A percentile compares a stretch with the other conserved stretches of the same genome.
phyloP scores from a whole-genome alignment of 1,140 invertebrate genomes.

The Schlechtendalia chinensis region DNA sequence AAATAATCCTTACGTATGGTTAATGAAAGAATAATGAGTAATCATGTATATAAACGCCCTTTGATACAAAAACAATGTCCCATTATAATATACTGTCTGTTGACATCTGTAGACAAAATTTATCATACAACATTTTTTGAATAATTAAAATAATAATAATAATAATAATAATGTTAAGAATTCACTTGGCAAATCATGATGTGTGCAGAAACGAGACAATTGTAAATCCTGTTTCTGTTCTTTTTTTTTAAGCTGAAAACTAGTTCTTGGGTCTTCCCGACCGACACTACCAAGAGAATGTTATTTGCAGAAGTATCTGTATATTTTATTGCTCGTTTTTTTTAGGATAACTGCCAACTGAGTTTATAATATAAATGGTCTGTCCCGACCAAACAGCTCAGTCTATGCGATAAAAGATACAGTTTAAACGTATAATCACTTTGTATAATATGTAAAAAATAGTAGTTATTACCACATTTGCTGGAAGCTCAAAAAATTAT shows the following conservation, averaged over 20 bases:
- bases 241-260: constrained; percentile 31
- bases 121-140: constrained; percentile 10
- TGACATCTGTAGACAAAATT: constrained; percentile 24
- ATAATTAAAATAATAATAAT: too few relatives aligned
- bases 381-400: background rate
- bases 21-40: background rate
- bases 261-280: constrained; percentile 38
- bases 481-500: background rate
- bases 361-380: background rate
- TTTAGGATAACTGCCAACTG: constrained; percentile 26
- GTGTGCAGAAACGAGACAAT: constrained; percentile 30
- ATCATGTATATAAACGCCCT: background rate
- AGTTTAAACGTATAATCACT: background rate
- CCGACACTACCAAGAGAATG: background rate
- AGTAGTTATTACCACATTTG: background rate
- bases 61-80: background rate
- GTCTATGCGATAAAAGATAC: background rate
- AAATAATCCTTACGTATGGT: too few relatives aligned
- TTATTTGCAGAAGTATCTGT: constrained; percentile 21
- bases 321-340: constrained; percentile 34
- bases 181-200: constrained; percentile 1
- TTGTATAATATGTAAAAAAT: background rate
- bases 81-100: background rate
- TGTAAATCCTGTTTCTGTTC: constrained; percentile 35
- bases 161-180: constrained; percentile 25